Base-by-base conservation (phyloP, 2,797 vertebrate genomes). In the Dromococcyx pavoninus region DNA sequence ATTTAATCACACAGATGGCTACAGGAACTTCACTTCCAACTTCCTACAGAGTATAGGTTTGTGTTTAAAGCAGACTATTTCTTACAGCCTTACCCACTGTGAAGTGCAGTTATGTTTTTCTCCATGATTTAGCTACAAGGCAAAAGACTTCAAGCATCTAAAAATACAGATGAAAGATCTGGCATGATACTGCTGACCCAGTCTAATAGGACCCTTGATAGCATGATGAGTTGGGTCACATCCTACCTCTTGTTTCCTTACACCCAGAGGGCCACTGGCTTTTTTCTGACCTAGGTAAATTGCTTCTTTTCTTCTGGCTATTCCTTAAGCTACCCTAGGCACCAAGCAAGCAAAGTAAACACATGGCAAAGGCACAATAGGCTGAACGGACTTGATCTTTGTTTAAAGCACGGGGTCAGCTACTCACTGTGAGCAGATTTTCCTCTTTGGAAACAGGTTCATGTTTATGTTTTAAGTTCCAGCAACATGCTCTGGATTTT, bases 381-480 rank as follows among this genome's bases (percentile, higher is more conserved):
- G 96, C 91, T 95, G 92, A 96, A 95, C 0, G 94, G 94, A 86
- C 97, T 76, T 95, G 96, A 95, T 96, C 94, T 97, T 96, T 97
- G 94, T 97, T 97, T 98, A 98, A 98, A 97, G 96, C 95, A 85
- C 35, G 13, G 81, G 97, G 97, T 97, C 97, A 98, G 96, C 95
- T 96, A 88, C 97, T 98, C 2, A 65, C 97, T 98, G 97, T 95
- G 97, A 98, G 96, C 97, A 98, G 97, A 96, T 97, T 98, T 98
- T 96, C 92, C 86, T 97, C 96, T 95, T 95, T 98, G 93, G 97
- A 97, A 97, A 96, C 97, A 98, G 97, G 97, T 98, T 97, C 97
- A 94, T 98, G 97, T 97, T 98, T 97, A 98, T 96, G 96, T 97
- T 98, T 98, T 96, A 98, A 97, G 97, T 98, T 97, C 94, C 95